Base-by-base conservation (phyloP, 2,888 invertebrate genomes). In the Drosophila emarginata region DNA sequence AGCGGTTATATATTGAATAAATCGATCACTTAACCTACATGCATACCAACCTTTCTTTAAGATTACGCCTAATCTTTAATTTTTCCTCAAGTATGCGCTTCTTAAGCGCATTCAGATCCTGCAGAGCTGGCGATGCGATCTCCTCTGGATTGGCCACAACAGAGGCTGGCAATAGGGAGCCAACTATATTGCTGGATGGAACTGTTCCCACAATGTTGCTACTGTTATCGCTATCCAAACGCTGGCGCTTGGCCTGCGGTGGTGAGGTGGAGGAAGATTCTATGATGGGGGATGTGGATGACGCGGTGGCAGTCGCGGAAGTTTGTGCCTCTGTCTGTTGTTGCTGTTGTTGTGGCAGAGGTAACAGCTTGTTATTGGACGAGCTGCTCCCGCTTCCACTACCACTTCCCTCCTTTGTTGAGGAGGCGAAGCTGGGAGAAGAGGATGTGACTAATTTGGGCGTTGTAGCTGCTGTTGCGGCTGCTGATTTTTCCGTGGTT, bases 1-100 rank as follows among this genome's bases (percentile, higher is more conserved):
- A 66, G 40, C 57, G 6, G 0, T 15, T 32, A 12, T 23, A 9
- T 11, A 12, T 36, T 32, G 5, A 9, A n/a, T 21, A 57, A 7
- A n/a, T 14, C 14, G 2, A 3, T 23, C 1, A 4, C 2, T 11
- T 6, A 3, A 0, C 21, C 15, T 3, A 9, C 21, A n/a, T 6
- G 7, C 39, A 4, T 21, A 45, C 66, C 74, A 87, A 94, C 93
- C 93, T 94, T 81, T 96, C 96, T 68, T 95, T 94, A 76, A 96
- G 93, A 75, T 93, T 93, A 88, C 94, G 94, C 92, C 96, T 94
- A 36, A 94, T 93, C 81, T 94, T 93, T 91, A 95, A 94, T 90
- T 95, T 94, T 89, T 95, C 94, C 90, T 96, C 96, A 90, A 95
- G 93, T 71, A 95, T 93, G 77, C 94, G 94, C 84, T 94, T 94